Percentiles rank a stretch among this genome's conserved stretches.
Conservation (phyloP, 2,113 vertebrate species). For the Oceanites oceanicus region DNA sequence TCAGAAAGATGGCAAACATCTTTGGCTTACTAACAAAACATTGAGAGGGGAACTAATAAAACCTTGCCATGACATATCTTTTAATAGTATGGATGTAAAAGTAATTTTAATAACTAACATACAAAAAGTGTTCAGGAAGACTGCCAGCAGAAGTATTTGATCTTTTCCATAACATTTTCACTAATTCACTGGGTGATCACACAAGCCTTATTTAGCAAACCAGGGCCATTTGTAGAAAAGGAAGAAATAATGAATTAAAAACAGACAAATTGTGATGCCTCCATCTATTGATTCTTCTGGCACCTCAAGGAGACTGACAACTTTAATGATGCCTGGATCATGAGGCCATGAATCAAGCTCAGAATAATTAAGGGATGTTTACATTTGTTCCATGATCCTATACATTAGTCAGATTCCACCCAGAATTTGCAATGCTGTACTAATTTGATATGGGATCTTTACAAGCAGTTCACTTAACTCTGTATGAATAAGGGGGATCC, state of each 20-base stretch:
- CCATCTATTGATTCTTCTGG: neutral
- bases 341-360: neutral
- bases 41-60: neutral
- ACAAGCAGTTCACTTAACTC: neutral
- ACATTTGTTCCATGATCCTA: neutral
- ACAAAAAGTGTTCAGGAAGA: neutral
- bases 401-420: neutral
- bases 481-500: neutral
- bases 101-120: neutral
- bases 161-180: neutral
- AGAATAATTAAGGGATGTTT: neutral
- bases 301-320: neutral
- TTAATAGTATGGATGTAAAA: neutral
- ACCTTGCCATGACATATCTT: neutral
- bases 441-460: neutral
- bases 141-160: neutral
- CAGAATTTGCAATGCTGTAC: neutral
- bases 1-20: neutral
- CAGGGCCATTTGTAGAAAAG: neutral
- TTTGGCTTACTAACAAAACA: neutral
- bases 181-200: neutral
- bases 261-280: neutral
- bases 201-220: neutral
- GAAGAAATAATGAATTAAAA: neutral
- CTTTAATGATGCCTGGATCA: neutral